Evolutionary conservation across 2,797 vertebrate species (phyloP).

Genomic region (Bovichtus diacanthus): DNA sequence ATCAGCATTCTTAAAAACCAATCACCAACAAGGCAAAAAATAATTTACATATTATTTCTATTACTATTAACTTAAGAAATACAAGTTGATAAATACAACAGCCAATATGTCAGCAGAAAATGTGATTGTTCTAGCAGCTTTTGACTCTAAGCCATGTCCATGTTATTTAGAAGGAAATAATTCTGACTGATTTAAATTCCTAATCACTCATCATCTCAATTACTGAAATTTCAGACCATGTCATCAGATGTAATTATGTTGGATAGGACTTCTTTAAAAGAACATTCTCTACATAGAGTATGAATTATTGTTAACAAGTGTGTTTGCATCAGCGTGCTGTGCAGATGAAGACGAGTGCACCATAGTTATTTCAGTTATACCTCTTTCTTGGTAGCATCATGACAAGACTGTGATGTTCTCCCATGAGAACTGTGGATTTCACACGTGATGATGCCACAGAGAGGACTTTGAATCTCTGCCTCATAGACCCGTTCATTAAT

Average conservation of each 20-base stretch:
- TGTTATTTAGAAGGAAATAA: conserved; percentile 1
- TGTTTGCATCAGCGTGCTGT: conserved; percentile 20
- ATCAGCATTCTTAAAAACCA: background rate
- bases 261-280: conserved; percentile 12
- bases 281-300: background rate
- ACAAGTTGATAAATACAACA: background rate
- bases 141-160: background rate
- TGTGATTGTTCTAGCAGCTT: background rate
- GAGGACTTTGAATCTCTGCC: background rate
- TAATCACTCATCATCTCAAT: conserved; percentile 3
- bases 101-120: conserved; percentile 1
- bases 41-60: background rate
- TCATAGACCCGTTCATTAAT: conserved; percentile 43
- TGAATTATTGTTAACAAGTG: conserved; percentile 31
- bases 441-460: conserved; percentile 23
- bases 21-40: background rate
- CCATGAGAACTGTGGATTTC: conserved; percentile 7
- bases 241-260: conserved; percentile 38
- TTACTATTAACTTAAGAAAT: background rate
- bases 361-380: conserved; percentile 26
- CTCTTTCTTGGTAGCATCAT: conserved; percentile 11
- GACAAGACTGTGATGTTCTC: conserved; percentile 21
- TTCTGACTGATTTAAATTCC: conserved; percentile 12
- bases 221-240: conserved; percentile 10
- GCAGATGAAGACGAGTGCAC: conserved; percentile 16